These are phyloP conservation scores for Pangasianodon hypophthalmus DNA, from an alignment of 2,113 vertebrate species.

Conservation along the genomic window DNA sequence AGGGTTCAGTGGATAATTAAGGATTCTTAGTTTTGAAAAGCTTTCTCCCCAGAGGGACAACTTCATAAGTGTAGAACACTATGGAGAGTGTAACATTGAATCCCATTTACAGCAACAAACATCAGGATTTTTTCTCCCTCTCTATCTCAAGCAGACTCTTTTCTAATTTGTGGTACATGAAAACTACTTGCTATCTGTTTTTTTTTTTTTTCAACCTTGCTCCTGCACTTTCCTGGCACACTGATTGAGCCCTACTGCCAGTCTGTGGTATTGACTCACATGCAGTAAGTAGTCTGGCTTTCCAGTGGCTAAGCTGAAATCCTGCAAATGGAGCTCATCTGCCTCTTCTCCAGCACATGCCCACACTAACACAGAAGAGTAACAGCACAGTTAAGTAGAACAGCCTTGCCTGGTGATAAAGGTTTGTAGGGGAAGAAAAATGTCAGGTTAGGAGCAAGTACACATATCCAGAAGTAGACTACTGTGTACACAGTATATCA, in stretches of 20 bases:
- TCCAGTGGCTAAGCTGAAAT: conserved; percentile 32
- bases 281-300: conserved; percentile 28
- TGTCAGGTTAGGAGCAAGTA: neutral
- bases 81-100: neutral
- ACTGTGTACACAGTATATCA: neutral
- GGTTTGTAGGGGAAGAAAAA: conserved; percentile 23
- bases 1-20: neutral
- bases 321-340: conserved; percentile 53
- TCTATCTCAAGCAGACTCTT: neutral
- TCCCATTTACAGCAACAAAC: conserved; percentile 14
- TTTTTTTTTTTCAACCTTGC: neutral
- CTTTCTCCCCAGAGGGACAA: neutral
- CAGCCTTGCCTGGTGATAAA: conserved; percentile 37
- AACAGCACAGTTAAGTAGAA: conserved; percentile 25
- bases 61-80: neutral
- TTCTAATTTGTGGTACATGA: conserved; percentile 30
- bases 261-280: conserved; percentile 41
- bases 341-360: conserved; percentile 20
- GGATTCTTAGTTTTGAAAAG: neutral
- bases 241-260: conserved; percentile 25
- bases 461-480: neutral
- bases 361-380: neutral
- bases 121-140: neutral
- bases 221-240: conserved; percentile 26
- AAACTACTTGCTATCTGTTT: conserved; percentile 27